Evolutionary conservation across 1,140 invertebrate species (phyloP), one percentile per base, ranked within the genome.

Genomic region (Tetranychus cinnabarinus): DNA sequence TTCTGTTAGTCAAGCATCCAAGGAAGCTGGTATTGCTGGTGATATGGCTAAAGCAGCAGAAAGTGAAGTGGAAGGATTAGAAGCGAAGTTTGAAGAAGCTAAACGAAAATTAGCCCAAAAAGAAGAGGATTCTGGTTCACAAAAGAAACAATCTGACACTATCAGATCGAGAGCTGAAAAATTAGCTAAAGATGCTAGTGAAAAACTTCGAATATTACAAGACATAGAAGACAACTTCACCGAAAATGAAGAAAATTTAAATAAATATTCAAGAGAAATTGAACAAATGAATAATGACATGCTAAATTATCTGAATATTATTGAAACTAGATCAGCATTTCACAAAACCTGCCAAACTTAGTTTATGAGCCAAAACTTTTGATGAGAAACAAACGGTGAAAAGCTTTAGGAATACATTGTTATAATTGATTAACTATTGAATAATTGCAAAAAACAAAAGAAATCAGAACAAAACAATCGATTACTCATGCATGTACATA

Each of bases 81-180:
- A 79, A 35, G 69, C 66, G 4, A 73, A 78, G 31, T 84, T 84
- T 66, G 72, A 75, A n/a, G 67, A 72, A 56, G 80, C 82, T 12
- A 74, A 77, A 42, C 70, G 77, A 33, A 73, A 74, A 12, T 68
- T 87, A 23, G 76, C 79, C 31, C 69, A 75, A 23, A 80, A 82
- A 63, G 77, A 79, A 4, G 74, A 74, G 61, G 74, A 77, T 56
- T 83, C 81, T 39, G 78, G 78, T 56, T 75, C 72, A 3, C 79
- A 84, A 1, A 81, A 85, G 64, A 77, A 80, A 59, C 76, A 82
- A 63, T 85, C 87, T 6, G 80, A 85, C 65, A 71, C 75, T 37
- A 70, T 92, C 33, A 74, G 85, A 36, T 79, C 82, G 62, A 74
- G 80, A 62, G 86, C 86, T 2, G 83, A 80, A 55, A 79, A 81